Evolutionary conservation across 2,113 vertebrate genomes (phyloP), one percentile per base, ranked within the genome.

Genomic region (Leiothrix lutea): DNA sequence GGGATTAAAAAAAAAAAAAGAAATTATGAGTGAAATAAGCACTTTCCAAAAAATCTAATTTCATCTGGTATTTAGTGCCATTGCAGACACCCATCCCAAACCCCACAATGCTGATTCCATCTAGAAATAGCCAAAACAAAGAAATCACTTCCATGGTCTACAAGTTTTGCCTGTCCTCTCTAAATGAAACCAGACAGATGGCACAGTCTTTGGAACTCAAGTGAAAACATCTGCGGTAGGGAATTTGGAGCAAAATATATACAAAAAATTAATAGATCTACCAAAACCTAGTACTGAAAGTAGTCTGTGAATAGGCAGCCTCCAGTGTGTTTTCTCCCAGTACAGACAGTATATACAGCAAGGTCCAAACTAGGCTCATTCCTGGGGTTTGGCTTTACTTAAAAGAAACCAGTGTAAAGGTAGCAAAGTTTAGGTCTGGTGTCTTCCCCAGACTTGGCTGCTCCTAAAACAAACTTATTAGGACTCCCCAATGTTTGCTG

Each of bases 141-240:
- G 75, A 90, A 83, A 65, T 83, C 13, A 53, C 42, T 95, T 95
- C 79, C 69, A 47, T 40, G 45, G 58, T 92, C 75, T 93, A 61
- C 53, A 75, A 74, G 36, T 57, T 82, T 90, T 85, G 44, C 79
- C 86, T 88, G 44, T 96, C 57, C 45, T 88, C 56, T 57, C 50
- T 95, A 86, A 96, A 91, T 89, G 88, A 96, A 96, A 94, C 95
- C 95, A 97, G 95, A 94, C 69, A 84, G 75, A 95, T 79, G 82
- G 71, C 50, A 7, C 80, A 88, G 58, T 86, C 61, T 93, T 93
- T 92, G 90, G 88, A 93, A 93, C 91, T 75, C 31, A 64, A 78
- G 60, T 84, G 48, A 91, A 96, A 94, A 88, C 57, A 88, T 88
- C 88, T 96, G 90, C 1, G 66, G 93, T 95, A 93, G 88, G 86